Percentiles rank a stretch among this genome's conserved stretches.
Evolutionary conservation across 2,797 vertebrate genomes (phyloP).

Genomic region (Macrochelys suwanniensis): DNA sequence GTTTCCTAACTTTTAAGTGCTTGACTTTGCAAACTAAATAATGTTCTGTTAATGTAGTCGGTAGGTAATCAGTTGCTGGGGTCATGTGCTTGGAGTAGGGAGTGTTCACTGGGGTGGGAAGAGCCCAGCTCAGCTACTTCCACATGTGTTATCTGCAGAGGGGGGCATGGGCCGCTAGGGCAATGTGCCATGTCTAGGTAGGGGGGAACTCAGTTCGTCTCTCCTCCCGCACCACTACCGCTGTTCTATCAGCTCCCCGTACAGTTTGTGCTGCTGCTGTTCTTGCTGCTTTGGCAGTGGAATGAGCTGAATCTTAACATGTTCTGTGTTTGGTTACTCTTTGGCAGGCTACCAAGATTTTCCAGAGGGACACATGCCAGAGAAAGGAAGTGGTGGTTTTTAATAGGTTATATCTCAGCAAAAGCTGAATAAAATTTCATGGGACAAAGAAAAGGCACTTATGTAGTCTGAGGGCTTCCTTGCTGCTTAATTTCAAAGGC

Average conservation of each 20-base stretch:
- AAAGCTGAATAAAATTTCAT: constrained; percentile 21
- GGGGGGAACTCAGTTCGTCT: neutral
- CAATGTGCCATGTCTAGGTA: neutral
- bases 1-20: neutral
- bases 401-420: constrained; percentile 16
- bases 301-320: neutral
- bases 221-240: neutral
- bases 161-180: too few relatives aligned
- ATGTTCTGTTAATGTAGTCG: neutral
- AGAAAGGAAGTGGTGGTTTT: neutral
- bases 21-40: neutral
- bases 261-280: neutral
- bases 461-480: neutral
- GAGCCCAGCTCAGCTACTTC: neutral
- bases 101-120: neutral
- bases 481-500: constrained; percentile 47
- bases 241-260: neutral
- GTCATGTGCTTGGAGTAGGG: neutral
- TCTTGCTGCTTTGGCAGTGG: too few relatives aligned
- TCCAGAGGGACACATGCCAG: neutral
- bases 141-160: neutral
- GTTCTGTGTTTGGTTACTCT: neutral
- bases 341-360: constrained; percentile 4
- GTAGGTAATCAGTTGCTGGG: neutral
- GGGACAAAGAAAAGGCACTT: neutral